Base-by-base conservation (phyloP, 2,113 vertebrate species). In the Stegastes partitus region DNA sequence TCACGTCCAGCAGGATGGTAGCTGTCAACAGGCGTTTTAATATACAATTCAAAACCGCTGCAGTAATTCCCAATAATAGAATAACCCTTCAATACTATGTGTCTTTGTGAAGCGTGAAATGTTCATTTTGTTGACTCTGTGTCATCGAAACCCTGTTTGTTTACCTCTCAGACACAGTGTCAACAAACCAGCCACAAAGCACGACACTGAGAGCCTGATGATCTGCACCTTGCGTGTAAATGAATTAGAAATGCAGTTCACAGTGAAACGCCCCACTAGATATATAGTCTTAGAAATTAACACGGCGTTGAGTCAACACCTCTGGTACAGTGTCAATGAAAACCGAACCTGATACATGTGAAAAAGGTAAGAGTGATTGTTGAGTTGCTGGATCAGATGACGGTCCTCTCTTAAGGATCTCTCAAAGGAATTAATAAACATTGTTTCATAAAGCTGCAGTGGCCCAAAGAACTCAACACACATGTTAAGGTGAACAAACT, bases 141-240 rank as follows among this genome's bases (percentile, higher is more conserved):
- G 39, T 42, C 14, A 42, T 42, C 2, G 14, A 14, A 14, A 42
- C 11, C 39, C 39, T 42, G 39, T 42, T 42, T 12, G 14, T 42
- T 42, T 15, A 42, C 39, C 39, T 14, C 12, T 42, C 39, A 14
- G 39, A 42, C 39, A 42, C 14, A 44, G 28, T 66, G 73, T 77
- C 42, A 77, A 73, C 50, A 81, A 67, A 67, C 19, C 59, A 55
- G 47, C 23, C 65, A 72, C 66, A 71, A 65, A 68, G 15, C 25
- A 16, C 56, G 11, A 68, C 19, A 71, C 0, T 15, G 18, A 76
- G 22, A 47, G 28, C 26, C 58, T 26, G 4, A 69, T 69, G 34
- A 23, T 59, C 59, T 62, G 31, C 47, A 62, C 11, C 16, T 53
- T 18, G 37, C 64, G 51, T 65, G 58, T 49, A 79, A 51, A 69